Evolutionary conservation across 2,888 invertebrate genomes (phyloP), one percentile per base, ranked within the genome.

Genomic region (Drosophila subsilvestris): DNA sequence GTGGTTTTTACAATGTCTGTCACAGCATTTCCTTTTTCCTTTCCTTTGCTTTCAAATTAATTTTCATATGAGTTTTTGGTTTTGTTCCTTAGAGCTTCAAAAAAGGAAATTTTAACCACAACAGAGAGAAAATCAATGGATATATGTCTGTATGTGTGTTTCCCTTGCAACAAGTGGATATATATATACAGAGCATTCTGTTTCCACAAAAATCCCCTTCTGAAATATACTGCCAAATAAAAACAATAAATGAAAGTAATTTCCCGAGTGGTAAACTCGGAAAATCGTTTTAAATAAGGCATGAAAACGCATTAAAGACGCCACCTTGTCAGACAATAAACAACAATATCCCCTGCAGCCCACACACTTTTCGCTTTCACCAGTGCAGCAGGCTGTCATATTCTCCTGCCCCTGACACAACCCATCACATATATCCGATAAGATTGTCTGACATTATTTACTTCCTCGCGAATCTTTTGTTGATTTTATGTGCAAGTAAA

Each of bases 201-300:
- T 63, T 50, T 17, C 32, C 51, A 29, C 20, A 43, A 65, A 65
- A 53, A 50, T 75, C 47, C 63, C 57, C 58, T 49, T 49, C 37
- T 66, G 74, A 59, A 55, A 29, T 47, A 12, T 12, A 12, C n/a
- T 37, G 37, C 7, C 37, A n/a, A 29, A 59, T 53, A 75, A 77
- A 71, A 65, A 66, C 74, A 77, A 88, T 82, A 79, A 74, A 67
- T 62, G 80, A 72, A 76, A 78, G 83, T 75, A 68, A 84, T 82
- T 88, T 84, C 74, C 76, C 69, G 80, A 58, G 61, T 71, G 88
- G 63, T 58, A 73, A 76, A 63, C 56, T 63, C 37, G 14, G 74
- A 86, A 88, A 84, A 88, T 83, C 68, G 83, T 86, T 88, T 86
- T 83, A 88, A 88, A 86, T 75, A 86, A 76, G 80, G 86, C 88